A percentile compares a stretch with the other conserved stretches of the same genome.
These are phyloP conservation scores for Pteronura brasiliensis DNA, from an alignment of 2,113 vertebrate genomes.

Conservation along the genomic window DNA sequence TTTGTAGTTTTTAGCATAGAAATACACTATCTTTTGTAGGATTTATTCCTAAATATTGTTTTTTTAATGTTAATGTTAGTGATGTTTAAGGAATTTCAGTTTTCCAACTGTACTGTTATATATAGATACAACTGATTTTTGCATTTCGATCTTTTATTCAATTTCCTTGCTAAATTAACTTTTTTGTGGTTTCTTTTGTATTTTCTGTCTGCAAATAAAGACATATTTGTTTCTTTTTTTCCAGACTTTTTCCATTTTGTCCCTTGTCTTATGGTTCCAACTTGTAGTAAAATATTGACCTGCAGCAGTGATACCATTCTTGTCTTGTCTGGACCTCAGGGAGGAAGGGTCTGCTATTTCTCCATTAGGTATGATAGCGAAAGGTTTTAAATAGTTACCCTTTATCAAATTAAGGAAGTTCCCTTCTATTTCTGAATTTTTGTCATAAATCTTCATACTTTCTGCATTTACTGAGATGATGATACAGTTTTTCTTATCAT, in stretches of 20 bases:
- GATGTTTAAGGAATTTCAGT: not conserved
- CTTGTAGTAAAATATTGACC: not conserved
- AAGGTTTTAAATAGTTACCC: not conserved
- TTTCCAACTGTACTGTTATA: not conserved
- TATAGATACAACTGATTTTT: not conserved
- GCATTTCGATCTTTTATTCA: not conserved
- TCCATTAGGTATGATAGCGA: not conserved
- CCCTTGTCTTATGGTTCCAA: not conserved
- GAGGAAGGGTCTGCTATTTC: not conserved
- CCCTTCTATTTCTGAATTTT: not conserved
- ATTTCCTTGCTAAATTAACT: not conserved
- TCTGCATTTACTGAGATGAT: not conserved
- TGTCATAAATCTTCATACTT: not conserved
- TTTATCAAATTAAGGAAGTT: not conserved
- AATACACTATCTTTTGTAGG: not conserved
- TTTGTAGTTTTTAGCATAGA: not conserved
- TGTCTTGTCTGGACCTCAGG: not conserved
- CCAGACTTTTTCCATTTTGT: not conserved
- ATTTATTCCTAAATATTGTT: not conserved
- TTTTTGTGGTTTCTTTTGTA: not conserved
- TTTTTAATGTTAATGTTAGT: not conserved
- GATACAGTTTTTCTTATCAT: not conserved
- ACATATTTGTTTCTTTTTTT: not conserved
- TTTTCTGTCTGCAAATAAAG: not conserved
- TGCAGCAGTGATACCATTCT: not conserved